phyloP scores from a whole-genome alignment of 2,888 invertebrate genomes.

The Xylota segnis region DNA sequence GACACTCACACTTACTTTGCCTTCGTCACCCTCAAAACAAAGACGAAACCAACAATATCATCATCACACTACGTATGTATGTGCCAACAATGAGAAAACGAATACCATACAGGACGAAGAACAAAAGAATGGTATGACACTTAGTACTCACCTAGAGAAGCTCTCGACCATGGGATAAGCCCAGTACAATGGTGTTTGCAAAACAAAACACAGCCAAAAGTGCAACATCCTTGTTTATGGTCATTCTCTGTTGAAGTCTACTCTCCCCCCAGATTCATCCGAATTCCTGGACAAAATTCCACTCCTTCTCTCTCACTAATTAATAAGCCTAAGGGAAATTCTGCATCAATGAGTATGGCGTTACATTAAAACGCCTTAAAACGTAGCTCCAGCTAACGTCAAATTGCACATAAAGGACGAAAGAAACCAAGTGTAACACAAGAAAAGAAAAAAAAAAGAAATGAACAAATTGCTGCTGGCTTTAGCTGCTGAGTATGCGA shows the following conservation, averaged over 20 bases:
- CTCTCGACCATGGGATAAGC: neutral
- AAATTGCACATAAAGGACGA: conserved; percentile 42
- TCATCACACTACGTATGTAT: neutral
- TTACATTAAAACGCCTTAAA: conserved; percentile 29
- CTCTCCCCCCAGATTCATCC: too few relatives aligned
- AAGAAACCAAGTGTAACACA: conserved; percentile 15
- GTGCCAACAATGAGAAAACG: neutral
- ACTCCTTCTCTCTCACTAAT: conserved; percentile 32
- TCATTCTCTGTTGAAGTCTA: neutral
- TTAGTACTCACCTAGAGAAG: conserved; percentile 1
- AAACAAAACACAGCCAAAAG: conserved; percentile 1
- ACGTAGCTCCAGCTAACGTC: conserved; percentile 12
- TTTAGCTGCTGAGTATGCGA: conserved; percentile 2
- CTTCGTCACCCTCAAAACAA: neutral
- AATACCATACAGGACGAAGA: neutral
- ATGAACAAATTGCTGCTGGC: conserved; percentile 21
- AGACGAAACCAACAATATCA: neutral
- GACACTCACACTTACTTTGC: neutral
- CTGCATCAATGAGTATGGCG: conserved; percentile 30
- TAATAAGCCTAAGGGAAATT: conserved; percentile 38
- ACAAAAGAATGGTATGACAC: neutral
- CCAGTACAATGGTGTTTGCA: conserved; percentile 15
- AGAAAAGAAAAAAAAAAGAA: conserved; percentile 4
- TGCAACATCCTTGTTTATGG: conserved; percentile 38
- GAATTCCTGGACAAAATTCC: neutral